phyloP scores from a whole-genome alignment of 2,797 vertebrate genomes.

The Carduelis carduelis region DNA sequence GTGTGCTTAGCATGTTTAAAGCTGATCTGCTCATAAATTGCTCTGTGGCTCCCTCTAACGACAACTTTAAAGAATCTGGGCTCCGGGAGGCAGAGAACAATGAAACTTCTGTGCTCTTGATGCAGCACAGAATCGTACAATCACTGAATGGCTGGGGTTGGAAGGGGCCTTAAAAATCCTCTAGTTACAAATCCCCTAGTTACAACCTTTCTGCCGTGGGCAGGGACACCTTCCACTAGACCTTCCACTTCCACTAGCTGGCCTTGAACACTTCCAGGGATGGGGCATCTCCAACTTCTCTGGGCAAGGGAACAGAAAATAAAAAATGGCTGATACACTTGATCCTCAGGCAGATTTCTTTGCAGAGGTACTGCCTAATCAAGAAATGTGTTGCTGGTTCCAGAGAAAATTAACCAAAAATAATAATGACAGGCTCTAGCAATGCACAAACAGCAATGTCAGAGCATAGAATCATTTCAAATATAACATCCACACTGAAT shows the following conservation, averaged over 20 bases:
- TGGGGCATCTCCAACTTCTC: not conserved
- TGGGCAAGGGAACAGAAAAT: not conserved
- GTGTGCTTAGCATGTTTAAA: not conserved
- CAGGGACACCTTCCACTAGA: not conserved
- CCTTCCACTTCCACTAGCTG: too few species aligned
- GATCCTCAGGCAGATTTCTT: not conserved
- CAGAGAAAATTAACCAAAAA: not conserved
- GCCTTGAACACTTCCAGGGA: not conserved
- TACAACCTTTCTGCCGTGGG: not conserved
- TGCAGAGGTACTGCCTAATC: not conserved
- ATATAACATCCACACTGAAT: not conserved
- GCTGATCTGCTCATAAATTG: not conserved
- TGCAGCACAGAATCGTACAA: not conserved
- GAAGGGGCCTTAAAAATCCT: not conserved
- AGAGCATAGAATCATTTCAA: not conserved
- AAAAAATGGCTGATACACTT: not conserved
- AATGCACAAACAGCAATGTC: not conserved
- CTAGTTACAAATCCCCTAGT: not conserved
- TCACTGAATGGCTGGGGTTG: not conserved
- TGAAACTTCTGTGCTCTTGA: not conserved
- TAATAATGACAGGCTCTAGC: accelerated
- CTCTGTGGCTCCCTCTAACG: constrained; percentile 50
- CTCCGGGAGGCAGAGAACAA: not conserved
- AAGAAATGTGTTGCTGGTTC: not conserved
- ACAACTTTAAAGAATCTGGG: not conserved